Evolutionary conservation across 1,140 invertebrate genomes (phyloP), one percentile per base, ranked within the genome.

Genomic region (Gonioctena quinquepunctata): DNA sequence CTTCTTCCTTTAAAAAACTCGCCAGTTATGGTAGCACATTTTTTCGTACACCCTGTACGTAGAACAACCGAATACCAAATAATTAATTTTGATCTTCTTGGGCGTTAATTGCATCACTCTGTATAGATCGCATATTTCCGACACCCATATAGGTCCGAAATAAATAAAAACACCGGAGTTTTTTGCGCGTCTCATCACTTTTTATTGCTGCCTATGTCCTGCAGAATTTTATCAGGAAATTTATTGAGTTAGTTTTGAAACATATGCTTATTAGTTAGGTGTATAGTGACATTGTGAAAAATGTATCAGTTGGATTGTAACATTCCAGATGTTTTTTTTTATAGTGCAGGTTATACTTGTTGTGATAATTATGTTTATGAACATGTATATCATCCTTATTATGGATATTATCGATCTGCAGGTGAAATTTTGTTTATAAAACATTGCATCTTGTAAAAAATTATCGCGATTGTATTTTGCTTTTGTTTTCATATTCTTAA

Each of bases 251-350:
- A 3, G 11, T 25, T 57, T 2, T n/a, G 7, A 7, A 49, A 2
- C 48, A 57, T 57, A 21, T 56, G 3, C 18, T 18, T 57, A 25
- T 23, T 25, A 22, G 22, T 23, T 11, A 1, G 11, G 19, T 21
- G 6, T 19, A 57, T 25, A 57, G n/a, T 57, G 54, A 5, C 21
- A 21, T 21, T 23, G 3, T 57, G n/a, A 23, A n/a, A 57, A 57
- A 57, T 57, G 54, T 19, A 57, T 57, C 54, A 57, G 11, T 25
- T 57, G 54, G 7, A 22, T 57, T 57, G 16, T 21, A 57, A 57
- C 48, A 49, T n/a, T 49, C 48, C 48, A 49, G 2, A 49, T 49
- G 13, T n/a, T 49, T 49, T 2, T 49, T 49, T 49, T 49, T 49
- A 42, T 42, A 7, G 19, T 49, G 48, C 2, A 49, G 48, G 48